A percentile compares a stretch with the other conserved stretches of the same genome.
phyloP scores from a whole-genome alignment of 2,888 invertebrate species.

The Cheilosia scutellata region DNA sequence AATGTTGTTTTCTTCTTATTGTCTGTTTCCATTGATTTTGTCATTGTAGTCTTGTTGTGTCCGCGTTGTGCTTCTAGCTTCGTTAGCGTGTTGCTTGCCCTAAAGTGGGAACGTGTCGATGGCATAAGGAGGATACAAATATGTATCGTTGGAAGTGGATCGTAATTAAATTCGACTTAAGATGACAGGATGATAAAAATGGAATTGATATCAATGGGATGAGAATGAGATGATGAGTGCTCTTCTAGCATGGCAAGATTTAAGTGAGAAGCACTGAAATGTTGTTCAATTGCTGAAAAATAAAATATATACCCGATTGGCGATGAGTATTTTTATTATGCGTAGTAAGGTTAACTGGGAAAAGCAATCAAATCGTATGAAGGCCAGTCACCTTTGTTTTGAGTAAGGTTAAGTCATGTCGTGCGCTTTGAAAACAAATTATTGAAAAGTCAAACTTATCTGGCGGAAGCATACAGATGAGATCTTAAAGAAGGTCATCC shows the following conservation, averaged over 20 bases:
- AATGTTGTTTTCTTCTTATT: conserved; percentile 28
- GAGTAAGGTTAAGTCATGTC: too few species aligned
- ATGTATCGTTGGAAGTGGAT: conserved; percentile 34
- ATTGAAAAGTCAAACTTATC: too few species aligned
- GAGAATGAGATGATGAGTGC: conserved; percentile 16
- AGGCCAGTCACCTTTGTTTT: too few species aligned
- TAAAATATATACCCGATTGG: neutral
- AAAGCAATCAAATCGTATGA: too few species aligned
- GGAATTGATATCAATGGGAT: conserved; percentile 46
- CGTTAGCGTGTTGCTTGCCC: conserved; percentile 35
- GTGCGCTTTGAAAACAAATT: too few species aligned
- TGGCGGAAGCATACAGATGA: too few species aligned
- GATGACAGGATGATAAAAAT: conserved; percentile 31
- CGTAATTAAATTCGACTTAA: conserved; percentile 66
- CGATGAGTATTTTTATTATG: neutral
- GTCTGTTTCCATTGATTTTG: conserved; percentile 20
- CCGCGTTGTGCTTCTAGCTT: conserved; percentile 23
- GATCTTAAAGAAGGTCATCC: too few species aligned
- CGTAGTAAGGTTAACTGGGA: neutral
- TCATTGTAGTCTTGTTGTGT: neutral
- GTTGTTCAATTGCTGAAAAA: neutral
- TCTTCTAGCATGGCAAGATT: neutral
- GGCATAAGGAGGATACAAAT: conserved; percentile 31
- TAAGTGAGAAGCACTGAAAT: conserved; percentile 1
- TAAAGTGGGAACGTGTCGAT: conserved; percentile 49